Conservation (phyloP, 2,113 vertebrate genomes). For the Rhinolophus ferrumequinum region DNA sequence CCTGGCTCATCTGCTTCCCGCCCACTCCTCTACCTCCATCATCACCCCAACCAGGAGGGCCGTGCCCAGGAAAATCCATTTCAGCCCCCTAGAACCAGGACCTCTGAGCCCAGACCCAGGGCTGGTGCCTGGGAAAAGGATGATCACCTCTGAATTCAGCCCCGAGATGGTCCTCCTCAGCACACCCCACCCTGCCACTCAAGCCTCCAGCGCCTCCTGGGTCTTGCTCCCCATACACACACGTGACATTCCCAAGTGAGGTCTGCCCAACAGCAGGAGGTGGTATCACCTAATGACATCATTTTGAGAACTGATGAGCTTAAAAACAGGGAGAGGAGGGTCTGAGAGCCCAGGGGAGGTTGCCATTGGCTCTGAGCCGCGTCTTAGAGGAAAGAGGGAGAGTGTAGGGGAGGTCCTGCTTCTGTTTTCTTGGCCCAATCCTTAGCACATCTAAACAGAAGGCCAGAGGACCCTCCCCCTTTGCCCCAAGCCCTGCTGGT, state of each 20-base stretch:
- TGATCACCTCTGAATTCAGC: background rate
- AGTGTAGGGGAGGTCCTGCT: background rate
- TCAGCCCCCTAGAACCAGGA: background rate
- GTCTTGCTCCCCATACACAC: background rate
- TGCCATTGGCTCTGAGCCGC: conserved; percentile 37
- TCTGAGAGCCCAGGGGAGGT: background rate
- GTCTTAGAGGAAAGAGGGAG: background rate
- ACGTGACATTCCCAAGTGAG: background rate
- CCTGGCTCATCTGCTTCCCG: background rate
- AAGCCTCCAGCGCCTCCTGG: background rate
- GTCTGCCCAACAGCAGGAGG: conserved; percentile 2
- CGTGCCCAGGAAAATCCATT: background rate
- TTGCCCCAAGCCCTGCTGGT: conserved; percentile 29
- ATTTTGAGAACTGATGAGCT: conserved; percentile 43
- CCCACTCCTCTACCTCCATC: background rate
- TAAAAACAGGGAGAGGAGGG: conserved; percentile 19
- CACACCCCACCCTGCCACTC: background rate
- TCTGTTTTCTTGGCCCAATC: conserved; percentile 43
- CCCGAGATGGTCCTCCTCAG: background rate
- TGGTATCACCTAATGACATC: conserved; percentile 66
- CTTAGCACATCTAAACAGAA: conserved; percentile 1
- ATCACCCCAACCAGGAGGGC: background rate
- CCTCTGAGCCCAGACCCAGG: background rate
- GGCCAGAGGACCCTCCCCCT: conserved; percentile 35
- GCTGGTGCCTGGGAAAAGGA: background rate